A percentile compares a stretch with the other conserved stretches of the same genome.
Evolutionary conservation across 2,113 vertebrate genomes (phyloP).

Genomic region (Microcebus ravelobensis): DNA sequence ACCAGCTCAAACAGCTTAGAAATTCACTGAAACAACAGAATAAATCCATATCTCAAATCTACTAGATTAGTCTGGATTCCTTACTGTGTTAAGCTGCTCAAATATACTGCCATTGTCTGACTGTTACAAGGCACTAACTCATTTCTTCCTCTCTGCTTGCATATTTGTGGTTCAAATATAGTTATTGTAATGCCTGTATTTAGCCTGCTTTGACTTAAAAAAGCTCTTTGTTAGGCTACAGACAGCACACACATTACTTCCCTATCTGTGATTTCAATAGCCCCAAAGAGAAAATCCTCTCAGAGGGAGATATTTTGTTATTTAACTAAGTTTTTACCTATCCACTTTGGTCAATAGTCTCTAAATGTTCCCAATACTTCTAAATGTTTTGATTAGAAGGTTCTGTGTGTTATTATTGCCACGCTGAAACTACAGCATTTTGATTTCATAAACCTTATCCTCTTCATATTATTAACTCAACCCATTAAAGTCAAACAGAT

Average conservation of each 20-base stretch:
- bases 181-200: not conserved
- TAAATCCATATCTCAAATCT: not conserved
- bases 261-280: not conserved
- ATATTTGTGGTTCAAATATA: not conserved
- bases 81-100: not conserved
- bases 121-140: not conserved
- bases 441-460: not conserved
- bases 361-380: not conserved
- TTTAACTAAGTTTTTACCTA: slow-evolving; percentile 13
- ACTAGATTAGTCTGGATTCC: not conserved
- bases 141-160: not conserved
- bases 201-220: not conserved
- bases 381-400: not conserved
- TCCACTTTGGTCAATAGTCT: not conserved
- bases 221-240: not conserved
- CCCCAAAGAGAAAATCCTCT: not conserved
- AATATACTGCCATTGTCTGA: not conserved
- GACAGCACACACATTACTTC: not conserved
- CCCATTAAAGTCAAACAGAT: not conserved
- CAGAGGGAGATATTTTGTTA: not conserved
- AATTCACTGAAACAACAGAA: slow-evolving; percentile 7
- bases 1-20: not conserved
- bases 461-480: not conserved
- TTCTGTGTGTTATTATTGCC: not conserved
- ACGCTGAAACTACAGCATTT: not conserved